A percentile compares a stretch with the other conserved stretches of the same genome.
Evolutionary conservation across 2,113 vertebrate genomes (phyloP).

Genomic region (Naja naja): DNA sequence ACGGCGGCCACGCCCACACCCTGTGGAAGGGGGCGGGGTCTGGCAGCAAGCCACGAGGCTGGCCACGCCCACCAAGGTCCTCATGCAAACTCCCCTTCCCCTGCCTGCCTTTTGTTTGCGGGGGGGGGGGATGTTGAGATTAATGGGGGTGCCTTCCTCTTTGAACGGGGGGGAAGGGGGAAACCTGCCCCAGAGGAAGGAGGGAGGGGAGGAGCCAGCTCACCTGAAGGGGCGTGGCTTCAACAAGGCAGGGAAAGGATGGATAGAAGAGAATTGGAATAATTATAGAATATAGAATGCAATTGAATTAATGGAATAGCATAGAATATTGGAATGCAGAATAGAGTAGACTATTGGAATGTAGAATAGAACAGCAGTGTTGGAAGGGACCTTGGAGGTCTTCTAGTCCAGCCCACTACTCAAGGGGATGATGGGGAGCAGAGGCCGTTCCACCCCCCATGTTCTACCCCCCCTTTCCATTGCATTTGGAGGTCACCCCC

Average conservation of each 20-base stretch:
- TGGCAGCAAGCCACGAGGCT: background rate
- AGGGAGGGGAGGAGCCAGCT: background rate
- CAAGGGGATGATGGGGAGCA: background rate
- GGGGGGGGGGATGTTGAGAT: background rate
- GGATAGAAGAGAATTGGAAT: too few relatives aligned
- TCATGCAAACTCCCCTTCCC: background rate
- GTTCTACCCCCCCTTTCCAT: rapidly evolving
- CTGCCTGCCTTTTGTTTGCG: too few relatives aligned
- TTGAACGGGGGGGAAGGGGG: background rate
- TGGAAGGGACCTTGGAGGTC: too few relatives aligned
- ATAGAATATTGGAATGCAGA: too few relatives aligned
- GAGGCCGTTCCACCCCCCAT: rapidly evolving
- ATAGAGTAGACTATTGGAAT: too few relatives aligned
- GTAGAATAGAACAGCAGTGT: too few relatives aligned
- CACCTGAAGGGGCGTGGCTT: background rate
- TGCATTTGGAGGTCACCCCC: background rate
- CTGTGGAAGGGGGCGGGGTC: background rate
- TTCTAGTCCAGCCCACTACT: too few relatives aligned
- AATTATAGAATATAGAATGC: too few relatives aligned
- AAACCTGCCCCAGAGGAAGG: background rate
- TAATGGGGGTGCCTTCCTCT: background rate
- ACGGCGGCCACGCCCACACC: background rate
- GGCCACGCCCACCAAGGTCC: background rate
- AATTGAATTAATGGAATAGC: too few relatives aligned
- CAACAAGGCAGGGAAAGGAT: background rate